phyloP scores from a whole-genome alignment of 1,140 invertebrate species.

The Globodera rostochiensis region DNA sequence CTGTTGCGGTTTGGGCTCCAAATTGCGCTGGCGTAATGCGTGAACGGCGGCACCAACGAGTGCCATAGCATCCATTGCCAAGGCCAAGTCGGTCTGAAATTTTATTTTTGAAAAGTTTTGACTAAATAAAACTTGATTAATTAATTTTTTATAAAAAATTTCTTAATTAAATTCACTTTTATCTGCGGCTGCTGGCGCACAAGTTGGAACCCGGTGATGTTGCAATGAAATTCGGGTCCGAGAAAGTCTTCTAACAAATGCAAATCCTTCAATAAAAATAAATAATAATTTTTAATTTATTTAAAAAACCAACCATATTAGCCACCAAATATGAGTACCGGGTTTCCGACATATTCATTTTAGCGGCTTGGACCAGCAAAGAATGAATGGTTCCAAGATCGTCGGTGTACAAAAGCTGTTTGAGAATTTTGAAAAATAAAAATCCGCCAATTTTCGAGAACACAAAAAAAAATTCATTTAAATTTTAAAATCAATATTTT shows the following conservation, averaged over 20 bases:
- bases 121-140: too few relatives aligned
- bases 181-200: slow-evolving; percentile 54
- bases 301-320: slow-evolving; percentile 47
- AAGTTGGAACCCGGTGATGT: slow-evolving; percentile 62
- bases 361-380: slow-evolving; percentile 50
- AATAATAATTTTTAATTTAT: neutral
- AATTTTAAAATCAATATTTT: neutral
- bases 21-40: slow-evolving; percentile 19
- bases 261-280: slow-evolving; percentile 49
- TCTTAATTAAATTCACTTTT: slow-evolving; percentile 41
- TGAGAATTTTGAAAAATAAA: too few relatives aligned
- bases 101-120: too few relatives aligned
- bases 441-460: neutral
- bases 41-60: slow-evolving; percentile 53
- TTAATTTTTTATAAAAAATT: too few relatives aligned
- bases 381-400: slow-evolving; percentile 57
- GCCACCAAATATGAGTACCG: slow-evolving; percentile 60
- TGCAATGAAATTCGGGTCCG: slow-evolving; percentile 54
- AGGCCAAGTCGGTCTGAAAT: slow-evolving; percentile 55
- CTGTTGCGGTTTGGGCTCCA: slow-evolving; percentile 38
- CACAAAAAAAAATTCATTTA: neutral
- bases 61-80: slow-evolving; percentile 58
- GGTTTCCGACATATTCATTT: slow-evolving; percentile 59
- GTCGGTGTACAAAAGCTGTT: slow-evolving; percentile 58
- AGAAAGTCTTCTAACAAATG: slow-evolving; percentile 59